These are phyloP conservation scores for Sebastes minor DNA, from an alignment of 2,797 vertebrate genomes.

Conservation along the genomic window DNA sequence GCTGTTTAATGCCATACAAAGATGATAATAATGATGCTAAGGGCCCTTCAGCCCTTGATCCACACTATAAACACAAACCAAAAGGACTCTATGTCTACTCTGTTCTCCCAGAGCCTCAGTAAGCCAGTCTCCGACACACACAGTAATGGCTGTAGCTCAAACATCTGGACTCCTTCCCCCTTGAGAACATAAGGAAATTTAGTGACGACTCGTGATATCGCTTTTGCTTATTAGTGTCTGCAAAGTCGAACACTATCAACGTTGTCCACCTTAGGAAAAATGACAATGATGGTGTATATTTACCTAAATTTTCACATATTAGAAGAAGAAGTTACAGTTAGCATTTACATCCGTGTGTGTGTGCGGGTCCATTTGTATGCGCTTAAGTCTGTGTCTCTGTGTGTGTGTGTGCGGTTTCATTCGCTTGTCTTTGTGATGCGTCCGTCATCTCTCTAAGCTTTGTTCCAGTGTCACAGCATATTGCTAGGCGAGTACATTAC, in stretches of 20 bases:
- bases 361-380: background rate
- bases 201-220: background rate
- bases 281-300: background rate
- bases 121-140: background rate
- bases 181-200: background rate
- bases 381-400: background rate
- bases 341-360: background rate
- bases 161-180: conserved; percentile 3
- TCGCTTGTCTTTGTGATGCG: conserved; percentile 17
- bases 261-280: background rate
- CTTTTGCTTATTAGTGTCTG: background rate
- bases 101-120: background rate
- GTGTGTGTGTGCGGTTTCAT: background rate
- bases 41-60: background rate
- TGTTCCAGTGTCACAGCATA: conserved; percentile 57
- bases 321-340: background rate
- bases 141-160: background rate
- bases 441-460: conserved; percentile 43
- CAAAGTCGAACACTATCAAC: background rate
- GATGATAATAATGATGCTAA: background rate
- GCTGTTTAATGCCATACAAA: background rate
- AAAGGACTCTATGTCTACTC: background rate
- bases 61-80: conserved; percentile 3
- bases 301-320: background rate
- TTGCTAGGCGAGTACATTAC: conserved; percentile 50